Conservation (phyloP, 92 coral and sea anemone genomes). For the Porites rus region DNA sequence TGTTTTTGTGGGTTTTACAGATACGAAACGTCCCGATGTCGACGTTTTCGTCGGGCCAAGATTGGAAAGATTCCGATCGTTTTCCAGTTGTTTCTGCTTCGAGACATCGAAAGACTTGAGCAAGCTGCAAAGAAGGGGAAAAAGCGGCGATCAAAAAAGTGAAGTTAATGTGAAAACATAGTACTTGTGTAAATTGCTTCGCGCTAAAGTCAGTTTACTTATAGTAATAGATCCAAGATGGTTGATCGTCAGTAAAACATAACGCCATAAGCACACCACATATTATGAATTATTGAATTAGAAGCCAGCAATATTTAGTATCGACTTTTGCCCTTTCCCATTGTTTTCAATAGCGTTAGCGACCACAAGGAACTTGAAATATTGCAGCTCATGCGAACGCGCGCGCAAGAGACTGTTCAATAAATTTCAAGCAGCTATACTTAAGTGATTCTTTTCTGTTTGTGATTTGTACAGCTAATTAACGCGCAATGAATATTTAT, state of each 20-base stretch:
- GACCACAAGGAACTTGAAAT: slow-evolving; percentile 18
- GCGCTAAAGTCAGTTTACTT: slow-evolving; percentile 50
- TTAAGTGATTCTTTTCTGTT: neutral
- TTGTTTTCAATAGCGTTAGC: neutral
- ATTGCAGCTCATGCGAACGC: neutral
- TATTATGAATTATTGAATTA: neutral
- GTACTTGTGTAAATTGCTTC: too few species aligned
- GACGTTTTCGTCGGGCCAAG: slow-evolving; percentile 64
- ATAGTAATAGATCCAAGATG: slow-evolving; percentile 75
- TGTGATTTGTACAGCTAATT: slow-evolving; percentile 2
- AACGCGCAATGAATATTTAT: slow-evolving; percentile 59
- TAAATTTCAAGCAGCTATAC: slow-evolving; percentile 24
- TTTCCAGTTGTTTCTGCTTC: slow-evolving; percentile 95
- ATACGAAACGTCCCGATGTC: slow-evolving; percentile 31
- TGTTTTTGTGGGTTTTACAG: slow-evolving; percentile 40
- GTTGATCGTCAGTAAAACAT: slow-evolving; percentile 27
- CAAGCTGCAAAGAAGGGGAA: slow-evolving; percentile 53
- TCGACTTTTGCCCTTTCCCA: neutral
- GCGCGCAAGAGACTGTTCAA: slow-evolving; percentile 2
- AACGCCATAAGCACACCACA: slow-evolving; percentile 1
- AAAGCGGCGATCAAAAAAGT: neutral
- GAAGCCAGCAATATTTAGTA: slow-evolving; percentile 1
- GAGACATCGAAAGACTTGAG: slow-evolving; percentile 86
- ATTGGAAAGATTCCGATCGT: slow-evolving; percentile 81
- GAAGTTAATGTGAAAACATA: neutral